phyloP scores from a whole-genome alignment of 2,113 vertebrate genomes.

The Laticauda laticaudata region DNA sequence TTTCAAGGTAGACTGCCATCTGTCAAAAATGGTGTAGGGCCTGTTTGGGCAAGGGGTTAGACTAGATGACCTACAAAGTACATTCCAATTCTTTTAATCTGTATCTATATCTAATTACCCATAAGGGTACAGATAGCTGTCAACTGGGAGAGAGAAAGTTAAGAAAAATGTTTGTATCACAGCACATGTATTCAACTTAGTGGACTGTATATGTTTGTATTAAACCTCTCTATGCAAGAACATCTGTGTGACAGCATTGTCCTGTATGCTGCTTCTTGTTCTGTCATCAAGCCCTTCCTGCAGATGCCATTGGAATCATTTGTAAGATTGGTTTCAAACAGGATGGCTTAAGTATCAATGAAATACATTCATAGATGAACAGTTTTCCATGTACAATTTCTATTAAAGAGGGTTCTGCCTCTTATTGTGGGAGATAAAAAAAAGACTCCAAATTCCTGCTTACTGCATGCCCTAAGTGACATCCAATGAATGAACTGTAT shows the following conservation, averaged over 20 bases:
- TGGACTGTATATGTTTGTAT: background rate
- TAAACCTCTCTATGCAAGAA: background rate
- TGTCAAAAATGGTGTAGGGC: too few species aligned
- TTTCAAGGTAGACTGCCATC: too few species aligned
- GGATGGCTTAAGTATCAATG: background rate
- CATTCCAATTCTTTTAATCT: too few species aligned
- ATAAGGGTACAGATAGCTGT: background rate
- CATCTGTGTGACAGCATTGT: background rate
- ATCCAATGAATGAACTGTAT: slow-evolving; percentile 28
- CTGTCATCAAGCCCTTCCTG: background rate
- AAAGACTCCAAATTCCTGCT: background rate
- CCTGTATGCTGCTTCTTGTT: background rate
- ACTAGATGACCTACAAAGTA: too few species aligned
- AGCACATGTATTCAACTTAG: background rate
- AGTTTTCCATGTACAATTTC: slow-evolving; percentile 8
- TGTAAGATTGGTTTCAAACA: background rate
- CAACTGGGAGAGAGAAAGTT: background rate
- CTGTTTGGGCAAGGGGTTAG: too few species aligned
- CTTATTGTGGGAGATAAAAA: background rate
- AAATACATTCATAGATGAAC: background rate
- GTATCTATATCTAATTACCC: background rate
- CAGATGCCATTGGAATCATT: background rate
- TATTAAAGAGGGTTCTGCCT: background rate
- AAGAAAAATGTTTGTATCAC: background rate
- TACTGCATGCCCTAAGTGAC: background rate